These are phyloP conservation scores for Ochropacha duplaris DNA, from an alignment of 2,888 invertebrate genomes.

Conservation along the genomic window DNA sequence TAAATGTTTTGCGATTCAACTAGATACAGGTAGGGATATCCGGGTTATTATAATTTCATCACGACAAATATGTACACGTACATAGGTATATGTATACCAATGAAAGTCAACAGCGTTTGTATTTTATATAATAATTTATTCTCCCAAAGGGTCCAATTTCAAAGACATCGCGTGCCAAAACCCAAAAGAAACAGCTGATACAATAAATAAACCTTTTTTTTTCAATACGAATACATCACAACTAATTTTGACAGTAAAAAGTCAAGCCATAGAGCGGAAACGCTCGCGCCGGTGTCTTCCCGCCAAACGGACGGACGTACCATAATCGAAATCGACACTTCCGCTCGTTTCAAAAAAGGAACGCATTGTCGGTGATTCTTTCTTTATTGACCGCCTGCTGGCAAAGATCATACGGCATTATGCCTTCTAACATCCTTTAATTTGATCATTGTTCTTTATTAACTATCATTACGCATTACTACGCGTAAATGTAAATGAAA, in stretches of 20 bases:
- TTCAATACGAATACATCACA: constrained; percentile 9
- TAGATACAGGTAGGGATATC: no score
- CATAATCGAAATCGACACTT: constrained; percentile 65
- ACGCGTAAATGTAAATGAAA: background rate
- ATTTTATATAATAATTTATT: background rate
- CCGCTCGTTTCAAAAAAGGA: constrained; percentile 58
- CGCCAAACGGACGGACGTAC: constrained; percentile 56
- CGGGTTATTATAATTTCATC: no score
- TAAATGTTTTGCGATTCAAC: no score
- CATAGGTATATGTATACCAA: no score
- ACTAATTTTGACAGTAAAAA: constrained; percentile 17
- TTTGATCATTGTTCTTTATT: background rate
- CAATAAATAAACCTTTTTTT: constrained; percentile 11
- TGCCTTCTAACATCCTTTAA: constrained; percentile 25
- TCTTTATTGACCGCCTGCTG: constrained; percentile 34
- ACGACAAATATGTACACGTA: no score
- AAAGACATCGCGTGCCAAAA: background rate
- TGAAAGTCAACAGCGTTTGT: no score
- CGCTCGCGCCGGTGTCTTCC: constrained; percentile 51
- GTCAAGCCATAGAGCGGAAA: constrained; percentile 38
- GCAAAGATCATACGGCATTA: constrained; percentile 31
- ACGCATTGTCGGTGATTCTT: constrained; percentile 48
- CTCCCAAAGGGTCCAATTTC: background rate
- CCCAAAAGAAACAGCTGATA: background rate
- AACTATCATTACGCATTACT: no score